Conservation (phyloP, 2,797 vertebrate species). For the Silurus aristotelis region DNA sequence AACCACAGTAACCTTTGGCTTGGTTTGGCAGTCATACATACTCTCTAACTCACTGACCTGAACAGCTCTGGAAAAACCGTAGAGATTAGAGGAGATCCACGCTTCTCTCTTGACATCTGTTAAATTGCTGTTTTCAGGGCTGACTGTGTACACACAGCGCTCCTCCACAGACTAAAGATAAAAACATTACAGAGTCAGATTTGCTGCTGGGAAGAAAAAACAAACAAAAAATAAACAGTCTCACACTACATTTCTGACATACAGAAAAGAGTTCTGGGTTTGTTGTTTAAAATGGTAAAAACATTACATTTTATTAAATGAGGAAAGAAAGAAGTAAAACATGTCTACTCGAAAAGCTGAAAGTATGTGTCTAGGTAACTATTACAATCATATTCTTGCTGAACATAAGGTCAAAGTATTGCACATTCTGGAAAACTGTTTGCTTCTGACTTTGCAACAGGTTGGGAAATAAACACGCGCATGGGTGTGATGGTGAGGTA, state of each 20-base stretch:
- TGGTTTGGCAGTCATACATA: not conserved
- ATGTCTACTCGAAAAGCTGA: not conserved
- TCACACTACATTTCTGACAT: not conserved
- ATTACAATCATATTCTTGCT: not conserved
- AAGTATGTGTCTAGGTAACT: not conserved
- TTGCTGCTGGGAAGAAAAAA: not conserved
- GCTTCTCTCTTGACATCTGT: constrained; percentile 93
- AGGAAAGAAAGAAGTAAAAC: not conserved
- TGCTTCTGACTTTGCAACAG: not conserved
- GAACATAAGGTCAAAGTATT: not conserved
- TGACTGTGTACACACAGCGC: constrained; percentile 85
- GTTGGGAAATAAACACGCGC: not conserved
- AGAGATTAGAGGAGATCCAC: constrained; percentile 91
- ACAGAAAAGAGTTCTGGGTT: not conserved
- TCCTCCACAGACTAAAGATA: constrained; percentile 86
- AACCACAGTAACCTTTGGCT: constrained; percentile 20
- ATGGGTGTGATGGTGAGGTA: not conserved
- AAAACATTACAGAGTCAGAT: not conserved
- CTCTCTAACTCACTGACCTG: constrained; percentile 80
- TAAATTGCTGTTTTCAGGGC: constrained; percentile 87
- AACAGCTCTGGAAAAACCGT: constrained; percentile 88
- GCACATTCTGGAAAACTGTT: not conserved
- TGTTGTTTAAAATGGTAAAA: not conserved
- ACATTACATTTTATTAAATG: not conserved
- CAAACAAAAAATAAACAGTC: not conserved